These are phyloP conservation scores for Trissonchulus latispiculum DNA, from an alignment of 2,888 invertebrate species.

Conservation along the genomic window DNA sequence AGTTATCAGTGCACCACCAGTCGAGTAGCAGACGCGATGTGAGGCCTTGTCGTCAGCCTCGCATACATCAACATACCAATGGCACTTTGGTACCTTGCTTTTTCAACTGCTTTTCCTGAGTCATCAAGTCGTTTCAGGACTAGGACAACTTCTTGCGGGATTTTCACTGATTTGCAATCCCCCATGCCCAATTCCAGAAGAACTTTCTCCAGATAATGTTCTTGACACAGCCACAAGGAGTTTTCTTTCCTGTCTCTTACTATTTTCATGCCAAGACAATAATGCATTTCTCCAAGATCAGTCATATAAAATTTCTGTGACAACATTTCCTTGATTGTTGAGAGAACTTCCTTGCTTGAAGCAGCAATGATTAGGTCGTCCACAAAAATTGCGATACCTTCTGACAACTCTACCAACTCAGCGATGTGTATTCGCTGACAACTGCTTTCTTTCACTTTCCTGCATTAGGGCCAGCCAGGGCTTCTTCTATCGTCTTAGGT, in stretches of 20 bases:
- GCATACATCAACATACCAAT: background rate
- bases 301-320: background rate
- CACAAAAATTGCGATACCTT: constrained; percentile 12
- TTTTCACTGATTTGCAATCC: background rate
- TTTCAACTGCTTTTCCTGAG: background rate
- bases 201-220: background rate
- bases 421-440: constrained; percentile 22
- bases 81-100: background rate
- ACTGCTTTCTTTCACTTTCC: constrained; percentile 27
- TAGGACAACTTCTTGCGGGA: background rate
- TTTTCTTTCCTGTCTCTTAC: background rate
- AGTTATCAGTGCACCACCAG: no score
- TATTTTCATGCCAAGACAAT: background rate
- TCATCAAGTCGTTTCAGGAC: background rate
- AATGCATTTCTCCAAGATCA: background rate
- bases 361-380: background rate
- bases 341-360: background rate
- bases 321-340: background rate
- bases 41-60: background rate
- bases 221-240: background rate
- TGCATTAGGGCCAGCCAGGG: constrained; percentile 19
- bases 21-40: background rate
- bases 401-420: constrained; percentile 27
- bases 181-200: background rate
- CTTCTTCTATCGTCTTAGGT: constrained; percentile 23